Percentiles rank a stretch among this genome's conserved stretches.
phyloP scores from a whole-genome alignment of 2,888 invertebrate genomes.

The Rhabditoides inermis region DNA sequence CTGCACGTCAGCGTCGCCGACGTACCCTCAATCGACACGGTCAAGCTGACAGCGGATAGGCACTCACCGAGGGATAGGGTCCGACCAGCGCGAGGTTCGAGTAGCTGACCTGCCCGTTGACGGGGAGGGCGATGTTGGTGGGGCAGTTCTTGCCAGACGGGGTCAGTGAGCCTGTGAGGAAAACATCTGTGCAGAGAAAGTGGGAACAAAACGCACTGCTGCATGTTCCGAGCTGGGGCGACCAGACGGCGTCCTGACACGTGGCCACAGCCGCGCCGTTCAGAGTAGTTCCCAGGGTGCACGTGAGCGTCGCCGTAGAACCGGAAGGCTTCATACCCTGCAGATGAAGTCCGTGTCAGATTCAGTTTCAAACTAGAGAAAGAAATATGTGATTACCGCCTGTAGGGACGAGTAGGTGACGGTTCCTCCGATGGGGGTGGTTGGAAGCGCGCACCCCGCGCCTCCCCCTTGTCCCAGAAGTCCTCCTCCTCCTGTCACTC shows the following conservation, averaged over 20 bases:
- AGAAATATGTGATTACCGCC: too few species aligned
- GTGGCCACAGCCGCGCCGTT: constrained; percentile 18
- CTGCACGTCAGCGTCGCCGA: too few species aligned
- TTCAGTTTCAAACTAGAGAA: too few species aligned
- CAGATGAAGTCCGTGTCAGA: not conserved
- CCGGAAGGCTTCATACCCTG: constrained; percentile 16
- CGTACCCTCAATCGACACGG: too few species aligned
- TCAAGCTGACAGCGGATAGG: too few species aligned
- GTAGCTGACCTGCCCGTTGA: constrained; percentile 12
- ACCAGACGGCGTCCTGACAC: constrained; percentile 27
- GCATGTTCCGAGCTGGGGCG: constrained; percentile 26
- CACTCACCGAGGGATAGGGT: not conserved
- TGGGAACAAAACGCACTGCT: too few species aligned
- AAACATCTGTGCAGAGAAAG: too few species aligned
- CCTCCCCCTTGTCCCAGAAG: too few species aligned
- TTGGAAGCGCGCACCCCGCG: not conserved
- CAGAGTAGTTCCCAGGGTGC: constrained; percentile 21
- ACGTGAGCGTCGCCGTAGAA: constrained; percentile 31
- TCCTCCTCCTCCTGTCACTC: too few species aligned
- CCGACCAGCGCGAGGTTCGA: too few species aligned
- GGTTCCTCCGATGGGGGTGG: not conserved
- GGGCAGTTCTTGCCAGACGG: not conserved
- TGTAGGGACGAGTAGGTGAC: too few species aligned
- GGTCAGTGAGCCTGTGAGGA: not conserved
- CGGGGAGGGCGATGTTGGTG: not conserved